phyloP scores from a whole-genome alignment of 2,797 vertebrate genomes.

The Iguana delicatissima region DNA sequence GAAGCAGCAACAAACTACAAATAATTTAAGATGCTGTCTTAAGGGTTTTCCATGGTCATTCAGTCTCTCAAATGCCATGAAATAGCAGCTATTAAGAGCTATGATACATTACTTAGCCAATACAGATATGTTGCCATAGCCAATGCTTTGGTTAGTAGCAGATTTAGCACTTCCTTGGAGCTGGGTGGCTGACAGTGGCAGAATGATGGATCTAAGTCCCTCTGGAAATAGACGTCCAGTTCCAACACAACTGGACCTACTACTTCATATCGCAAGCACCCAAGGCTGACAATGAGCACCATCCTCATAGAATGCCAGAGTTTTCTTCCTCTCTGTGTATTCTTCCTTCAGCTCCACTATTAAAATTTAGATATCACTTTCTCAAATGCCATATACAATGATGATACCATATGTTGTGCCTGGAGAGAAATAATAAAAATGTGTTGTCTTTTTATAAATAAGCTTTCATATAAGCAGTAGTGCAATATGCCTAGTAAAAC shows the following conservation, averaged over 20 bases:
- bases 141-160: not conserved
- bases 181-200: not conserved
- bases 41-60: not conserved
- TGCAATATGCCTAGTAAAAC: not conserved
- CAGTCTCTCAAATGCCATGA: not conserved
- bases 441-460: not conserved
- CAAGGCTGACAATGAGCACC: not conserved
- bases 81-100: not conserved
- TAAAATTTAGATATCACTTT: slow-evolving; percentile 8
- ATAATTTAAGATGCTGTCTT: too few species aligned
- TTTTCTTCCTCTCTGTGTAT: too few species aligned
- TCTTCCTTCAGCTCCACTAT: not conserved
- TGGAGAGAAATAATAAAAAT: not conserved
- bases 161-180: not conserved
- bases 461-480: not conserved
- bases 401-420: not conserved
- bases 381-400: not conserved
- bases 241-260: not conserved
- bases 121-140: not conserved
- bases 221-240: too few species aligned
- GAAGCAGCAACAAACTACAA: too few species aligned
- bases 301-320: not conserved
- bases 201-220: not conserved
- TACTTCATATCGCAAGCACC: not conserved
- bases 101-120: not conserved